Evolutionary conservation across 2,797 vertebrate species (phyloP), one percentile per base, ranked within the genome.

Genomic region (Ctenopoma kingsleyae): DNA sequence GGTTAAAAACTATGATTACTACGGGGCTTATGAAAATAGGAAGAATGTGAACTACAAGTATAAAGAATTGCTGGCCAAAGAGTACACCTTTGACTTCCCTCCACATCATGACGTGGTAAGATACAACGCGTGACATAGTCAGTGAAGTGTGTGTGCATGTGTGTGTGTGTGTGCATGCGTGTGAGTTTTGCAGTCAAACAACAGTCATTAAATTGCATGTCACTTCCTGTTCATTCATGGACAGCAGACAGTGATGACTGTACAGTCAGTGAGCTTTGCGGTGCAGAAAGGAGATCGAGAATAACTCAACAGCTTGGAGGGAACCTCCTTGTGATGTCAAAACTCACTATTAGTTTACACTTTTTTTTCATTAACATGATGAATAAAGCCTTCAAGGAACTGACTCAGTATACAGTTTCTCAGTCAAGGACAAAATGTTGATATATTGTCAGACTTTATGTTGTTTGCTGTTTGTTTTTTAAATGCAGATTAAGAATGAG

Each of bases 41-140:
- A 87, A 48, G 0, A 96, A 96, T 11, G 3, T 23, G 3, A 89
- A 92, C 72, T 94, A 97, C 59, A 52, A 87, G 72, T 99, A 99
- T 87, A 90, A 78, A 6, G 57, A 47, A 4, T 85, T 98, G 74
- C 93, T 99, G 64, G 88, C 81, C 0, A 90, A 91, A 0, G 98
- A 98, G 66, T 97, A 98, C 89, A 99, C 98, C 57, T 99, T 99
- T 0, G 91, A 92, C 88, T 99, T 98, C 76, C 97, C 98, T 0
- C 94, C 95, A 0, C 97, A 99, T 88, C 98, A 98, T 0, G n/a
- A 95, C 3, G 62, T 90, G 49, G 98, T 98, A 85, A 94, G 95
- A 1, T 4, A 38, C 47, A 40, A 52, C 67, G 12, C 30, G 20
- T 41, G 15, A 23, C 30, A 32, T 32, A 36, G 4, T 2, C 30